phyloP scores from a whole-genome alignment of 2,888 invertebrate species.

The Dexiosoma caninum region DNA sequence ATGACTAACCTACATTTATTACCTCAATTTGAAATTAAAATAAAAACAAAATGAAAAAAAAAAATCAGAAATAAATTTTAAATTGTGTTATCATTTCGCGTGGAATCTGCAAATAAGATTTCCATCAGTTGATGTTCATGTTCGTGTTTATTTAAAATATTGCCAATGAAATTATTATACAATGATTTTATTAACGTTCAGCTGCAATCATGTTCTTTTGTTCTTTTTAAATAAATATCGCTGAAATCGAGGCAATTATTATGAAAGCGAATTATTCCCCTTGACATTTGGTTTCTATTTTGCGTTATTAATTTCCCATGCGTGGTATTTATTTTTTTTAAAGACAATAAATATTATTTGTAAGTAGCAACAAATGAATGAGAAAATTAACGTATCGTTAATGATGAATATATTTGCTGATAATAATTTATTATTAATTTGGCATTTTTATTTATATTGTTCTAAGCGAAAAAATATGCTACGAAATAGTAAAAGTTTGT shows the following conservation, averaged over 20 bases:
- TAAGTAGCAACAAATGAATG: background rate
- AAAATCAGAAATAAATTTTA: background rate
- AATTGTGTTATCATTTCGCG: background rate
- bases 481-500: no score
- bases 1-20: background rate
- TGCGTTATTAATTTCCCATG: background rate
- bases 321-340: background rate
- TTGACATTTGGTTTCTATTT: background rate
- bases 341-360: background rate
- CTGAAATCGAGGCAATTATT: slow-evolving; percentile 28
- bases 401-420: background rate
- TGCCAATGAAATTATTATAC: background rate
- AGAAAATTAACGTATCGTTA: slow-evolving; percentile 17
- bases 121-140: background rate
- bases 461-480: no score
- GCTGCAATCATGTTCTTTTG: background rate
- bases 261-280: slow-evolving; percentile 20
- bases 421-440: slow-evolving; percentile 13
- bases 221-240: background rate
- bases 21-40: background rate
- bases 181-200: background rate
- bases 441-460: slow-evolving; percentile 17
- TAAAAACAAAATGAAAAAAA: no score
- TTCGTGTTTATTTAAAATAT: no score
- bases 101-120: background rate